Base-by-base conservation (phyloP, 2,113 vertebrate species). In the Pomatorhinus ruficollis region DNA sequence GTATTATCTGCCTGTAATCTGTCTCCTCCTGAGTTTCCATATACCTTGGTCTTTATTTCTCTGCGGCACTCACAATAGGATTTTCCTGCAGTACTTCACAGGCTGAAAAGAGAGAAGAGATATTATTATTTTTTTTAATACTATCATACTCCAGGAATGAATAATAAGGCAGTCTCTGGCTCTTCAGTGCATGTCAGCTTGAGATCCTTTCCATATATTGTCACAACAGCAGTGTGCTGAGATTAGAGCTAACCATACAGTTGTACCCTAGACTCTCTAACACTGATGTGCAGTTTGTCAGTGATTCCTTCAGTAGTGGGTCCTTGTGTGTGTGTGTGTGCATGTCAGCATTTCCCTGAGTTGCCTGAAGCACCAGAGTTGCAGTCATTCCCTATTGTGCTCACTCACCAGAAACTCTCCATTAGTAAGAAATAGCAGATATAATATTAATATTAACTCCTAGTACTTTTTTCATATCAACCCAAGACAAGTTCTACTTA, bases 1-100 rank as follows among this genome's bases (percentile, higher is more conserved):
- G 16, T 56, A 77, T 56, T 93, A 80, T 92, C 87, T 83, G 69
- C 35, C 68, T 37, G 31, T 90, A 96, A 92, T 95, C 78, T 70
- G 30, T 86, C 80, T 90, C 75, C 68, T 87, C 54, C 78, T 86
- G 82, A 75, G 66, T 56, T 94, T 40, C n/a, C 25, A 53, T 23
- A 77, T 52, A 81, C 40, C 47, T 94, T 75, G 71, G 25, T 39
- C 11, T 89, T 84, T 68, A 74, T 64, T 92, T 92, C 52, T 89
- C 60, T 75, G 23, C 4, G 11, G 27, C 44, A 39, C 20, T 74
- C 47, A 89, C 35, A 80, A 77, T 33, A 75, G 33, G 18, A 33
- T 82, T 87, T 88, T 72, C 24, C 71, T 90, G 39, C 4, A 2
- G 30, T 74, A 75, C 47, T 78, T 90, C 76, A 86, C 6, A 77